These are phyloP conservation scores for Leptocoma aspasia DNA, from an alignment of 2,113 vertebrate genomes.

Conservation along the genomic window DNA sequence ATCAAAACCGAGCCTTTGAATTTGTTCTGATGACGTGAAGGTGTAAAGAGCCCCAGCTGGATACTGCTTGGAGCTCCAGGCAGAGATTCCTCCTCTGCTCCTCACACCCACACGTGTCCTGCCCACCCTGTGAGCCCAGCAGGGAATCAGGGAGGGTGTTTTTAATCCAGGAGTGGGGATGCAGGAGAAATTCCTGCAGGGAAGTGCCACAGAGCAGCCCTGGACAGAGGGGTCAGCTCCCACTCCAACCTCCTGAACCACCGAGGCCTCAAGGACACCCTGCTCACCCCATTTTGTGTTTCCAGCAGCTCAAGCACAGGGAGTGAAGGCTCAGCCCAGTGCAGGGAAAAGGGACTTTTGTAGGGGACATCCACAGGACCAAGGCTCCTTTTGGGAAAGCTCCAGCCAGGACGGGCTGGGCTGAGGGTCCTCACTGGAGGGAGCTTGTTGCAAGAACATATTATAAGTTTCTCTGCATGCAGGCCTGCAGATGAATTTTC, in stretches of 20 bases:
- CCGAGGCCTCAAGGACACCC: background rate
- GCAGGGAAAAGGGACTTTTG: background rate
- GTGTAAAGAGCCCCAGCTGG: background rate
- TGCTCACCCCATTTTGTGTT: rapidly evolving
- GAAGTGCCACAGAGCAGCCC: background rate
- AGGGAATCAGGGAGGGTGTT: rapidly evolving
- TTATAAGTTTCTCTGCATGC: too few relatives aligned
- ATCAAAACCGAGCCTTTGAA: background rate
- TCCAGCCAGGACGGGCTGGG: background rate
- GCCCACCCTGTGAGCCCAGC: background rate
- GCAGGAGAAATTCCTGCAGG: background rate
- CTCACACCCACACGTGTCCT: rapidly evolving
- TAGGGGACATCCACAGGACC: background rate
- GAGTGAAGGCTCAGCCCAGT: rapidly evolving
- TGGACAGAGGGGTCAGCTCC: background rate
- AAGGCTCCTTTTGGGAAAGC: background rate
- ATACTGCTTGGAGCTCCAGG: background rate
- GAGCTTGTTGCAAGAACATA: too few relatives aligned
- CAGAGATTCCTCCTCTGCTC: background rate
- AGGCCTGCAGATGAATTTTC: too few relatives aligned
- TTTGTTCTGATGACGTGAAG: background rate
- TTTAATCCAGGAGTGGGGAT: background rate
- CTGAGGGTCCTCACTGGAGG: background rate
- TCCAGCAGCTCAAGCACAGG: background rate
- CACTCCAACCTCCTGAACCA: background rate